These are phyloP conservation scores for Psix sp. DNA, from an alignment of 1,140 invertebrate genomes.

Conservation along the genomic window DNA sequence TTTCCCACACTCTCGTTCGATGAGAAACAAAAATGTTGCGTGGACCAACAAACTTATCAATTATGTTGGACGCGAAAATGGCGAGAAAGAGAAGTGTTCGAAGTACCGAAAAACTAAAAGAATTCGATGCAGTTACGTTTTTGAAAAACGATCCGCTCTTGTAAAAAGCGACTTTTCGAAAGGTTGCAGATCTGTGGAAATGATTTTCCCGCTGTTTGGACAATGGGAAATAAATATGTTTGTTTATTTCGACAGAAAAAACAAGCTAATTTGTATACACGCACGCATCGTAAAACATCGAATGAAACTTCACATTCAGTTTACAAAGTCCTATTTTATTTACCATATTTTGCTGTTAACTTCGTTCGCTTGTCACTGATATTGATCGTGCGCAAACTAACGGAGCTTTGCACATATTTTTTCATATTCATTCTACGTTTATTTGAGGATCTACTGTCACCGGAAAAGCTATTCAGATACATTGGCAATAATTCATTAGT, in stretches of 20 bases:
- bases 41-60: no score
- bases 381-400: constrained; percentile 3
- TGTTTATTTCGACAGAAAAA: not conserved
- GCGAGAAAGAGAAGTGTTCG: no score
- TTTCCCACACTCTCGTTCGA: not conserved
- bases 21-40: not conserved
- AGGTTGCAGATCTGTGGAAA: no score
- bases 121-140: no score
- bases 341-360: not conserved
- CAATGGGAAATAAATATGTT: not conserved
- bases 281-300: not conserved
- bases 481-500: no score
- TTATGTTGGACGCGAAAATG: no score
- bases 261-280: not conserved
- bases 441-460: no score
- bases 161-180: no score
- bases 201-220: no score
- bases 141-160: no score
- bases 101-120: no score
- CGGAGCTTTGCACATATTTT: not conserved
- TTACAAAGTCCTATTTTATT: not conserved
- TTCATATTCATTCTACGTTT: not conserved
- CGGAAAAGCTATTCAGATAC: no score
- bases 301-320: not conserved
- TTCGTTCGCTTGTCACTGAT: not conserved